A percentile compares a stretch with the other conserved stretches of the same genome.
Conservation (phyloP, 2,113 vertebrate species). For the Rhagologus leucostigma region DNA sequence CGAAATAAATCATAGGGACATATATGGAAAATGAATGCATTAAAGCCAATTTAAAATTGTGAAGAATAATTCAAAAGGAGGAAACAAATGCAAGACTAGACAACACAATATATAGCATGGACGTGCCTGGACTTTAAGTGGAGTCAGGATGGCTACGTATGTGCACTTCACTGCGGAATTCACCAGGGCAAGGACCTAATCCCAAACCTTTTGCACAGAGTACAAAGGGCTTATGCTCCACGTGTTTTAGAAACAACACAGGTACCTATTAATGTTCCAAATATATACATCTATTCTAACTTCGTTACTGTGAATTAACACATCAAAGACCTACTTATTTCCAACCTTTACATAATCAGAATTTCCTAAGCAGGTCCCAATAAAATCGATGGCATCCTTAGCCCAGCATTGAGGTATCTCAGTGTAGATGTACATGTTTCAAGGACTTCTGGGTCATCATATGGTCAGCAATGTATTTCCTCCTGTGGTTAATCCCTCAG, state of each 20-base stretch:
- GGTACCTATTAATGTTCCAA: background rate
- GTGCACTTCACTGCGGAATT: background rate
- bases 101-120: background rate
- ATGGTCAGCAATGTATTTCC: background rate
- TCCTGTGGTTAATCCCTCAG: background rate
- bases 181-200: background rate
- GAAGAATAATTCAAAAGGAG: background rate
- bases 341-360: background rate
- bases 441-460: background rate
- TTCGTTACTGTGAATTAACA: background rate
- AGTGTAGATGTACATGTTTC: background rate
- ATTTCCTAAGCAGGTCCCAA: background rate
- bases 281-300: background rate
- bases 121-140: background rate
- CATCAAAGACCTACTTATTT: background rate
- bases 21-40: background rate
- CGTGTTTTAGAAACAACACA: background rate
- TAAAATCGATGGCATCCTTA: background rate
- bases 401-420: background rate
- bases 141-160: fast-evolving
- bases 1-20: background rate
- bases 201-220: background rate
- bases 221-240: background rate
- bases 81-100: background rate
- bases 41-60: background rate